Evolutionary conservation across 2,113 vertebrate species (phyloP).

Genomic region (Crocuta crocuta): DNA sequence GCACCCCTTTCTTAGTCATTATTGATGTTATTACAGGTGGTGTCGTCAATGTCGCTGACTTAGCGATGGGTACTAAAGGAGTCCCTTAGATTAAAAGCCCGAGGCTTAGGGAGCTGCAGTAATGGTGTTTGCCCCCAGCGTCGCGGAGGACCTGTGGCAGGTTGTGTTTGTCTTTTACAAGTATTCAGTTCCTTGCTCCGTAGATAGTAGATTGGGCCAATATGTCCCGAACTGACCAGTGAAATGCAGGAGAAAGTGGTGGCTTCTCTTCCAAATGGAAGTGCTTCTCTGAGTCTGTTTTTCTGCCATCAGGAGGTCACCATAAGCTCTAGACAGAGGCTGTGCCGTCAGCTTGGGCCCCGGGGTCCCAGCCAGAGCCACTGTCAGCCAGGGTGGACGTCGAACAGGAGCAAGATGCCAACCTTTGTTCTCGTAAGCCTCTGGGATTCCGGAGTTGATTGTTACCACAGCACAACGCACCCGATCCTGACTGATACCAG

Average conservation of each 20-base stretch:
- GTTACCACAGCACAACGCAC: not conserved
- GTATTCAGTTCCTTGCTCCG: not conserved
- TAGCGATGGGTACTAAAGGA: not conserved
- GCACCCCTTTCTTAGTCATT: not conserved
- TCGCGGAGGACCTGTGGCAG: not conserved
- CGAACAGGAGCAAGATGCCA: not conserved
- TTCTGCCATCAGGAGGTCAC: not conserved
- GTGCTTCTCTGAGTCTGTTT: too few species aligned
- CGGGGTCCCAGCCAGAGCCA: not conserved
- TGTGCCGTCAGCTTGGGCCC: not conserved
- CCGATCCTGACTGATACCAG: not conserved
- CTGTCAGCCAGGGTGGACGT: rapidly evolving
- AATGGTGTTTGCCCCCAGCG: rapidly evolving
- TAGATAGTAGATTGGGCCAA: not conserved
- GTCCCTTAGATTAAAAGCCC: not conserved
- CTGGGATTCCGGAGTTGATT: too few species aligned
- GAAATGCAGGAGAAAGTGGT: not conserved
- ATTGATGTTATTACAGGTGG: not conserved
- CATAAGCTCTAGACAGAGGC: rapidly evolving
- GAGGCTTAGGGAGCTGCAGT: too few species aligned
- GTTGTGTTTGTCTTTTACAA: not conserved
- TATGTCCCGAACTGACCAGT: not conserved
- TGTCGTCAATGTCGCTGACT: not conserved
- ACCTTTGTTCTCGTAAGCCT: not conserved
- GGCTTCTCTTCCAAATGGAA: not conserved